Evolutionary conservation across 2,888 invertebrate genomes (phyloP), one percentile per base, ranked within the genome.

Genomic region (Thysanoteuthis rhombus): DNA sequence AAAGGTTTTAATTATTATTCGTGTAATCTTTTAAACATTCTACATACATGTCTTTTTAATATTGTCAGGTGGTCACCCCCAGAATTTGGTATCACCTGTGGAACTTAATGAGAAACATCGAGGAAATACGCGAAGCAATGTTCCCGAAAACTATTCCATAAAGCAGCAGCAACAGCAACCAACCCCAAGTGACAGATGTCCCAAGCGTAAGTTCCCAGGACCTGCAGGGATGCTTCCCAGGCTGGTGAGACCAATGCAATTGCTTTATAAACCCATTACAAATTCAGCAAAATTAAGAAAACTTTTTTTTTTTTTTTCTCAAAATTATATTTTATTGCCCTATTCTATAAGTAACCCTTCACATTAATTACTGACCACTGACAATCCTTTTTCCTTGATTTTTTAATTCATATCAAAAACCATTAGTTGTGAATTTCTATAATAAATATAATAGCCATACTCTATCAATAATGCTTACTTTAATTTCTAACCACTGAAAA

Each of bases 161-260:
- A 92, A 39, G 32, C 90, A 28, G 32, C 42, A 38, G 90, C 39
- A 32, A 42, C n/a, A 92, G 19, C 32, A 40, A 19, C 5, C 32
- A 6, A 12, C 40, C 0, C n/a, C 5, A 92, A 92, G 38, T 92
- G 40, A n/a, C 12, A 94, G 94, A 92, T 94, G 94, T 91, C 58
- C 52, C 6, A 95, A 94, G 90, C 94, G 96, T 90, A 96, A 96
- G 93, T 97, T 97, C 94, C 97, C 96, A 40, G 97, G 97, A 16
- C 97, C 97, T 89, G 97, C 97, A 90, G 97, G 97, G 47, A 94
- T 96, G 38, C 95, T 97, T 10, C 97, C 97, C 32, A 95, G 95
- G 93, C 94, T 96, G 94, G 96, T 96, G 94, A 95, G 94, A 94
- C 25, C 40, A 89, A 32, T 42, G 40, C 8, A 25, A 93, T 93